Conservation (phyloP, 2,888 invertebrate species). For the Stenotaenia linearis region DNA sequence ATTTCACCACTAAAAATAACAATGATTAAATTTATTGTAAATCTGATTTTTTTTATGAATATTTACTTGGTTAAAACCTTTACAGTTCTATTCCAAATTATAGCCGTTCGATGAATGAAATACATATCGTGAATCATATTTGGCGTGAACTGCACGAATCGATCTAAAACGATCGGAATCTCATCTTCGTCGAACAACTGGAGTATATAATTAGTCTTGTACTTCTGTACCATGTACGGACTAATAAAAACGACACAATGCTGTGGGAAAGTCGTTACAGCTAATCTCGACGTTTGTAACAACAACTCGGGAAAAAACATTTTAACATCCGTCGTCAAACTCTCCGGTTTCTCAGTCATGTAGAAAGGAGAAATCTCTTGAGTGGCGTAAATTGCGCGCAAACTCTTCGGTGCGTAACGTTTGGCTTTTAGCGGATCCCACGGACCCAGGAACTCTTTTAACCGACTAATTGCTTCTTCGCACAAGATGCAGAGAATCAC, state of each 20-base stretch:
- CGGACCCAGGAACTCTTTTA: neutral
- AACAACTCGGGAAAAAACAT: neutral
- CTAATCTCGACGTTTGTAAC: neutral
- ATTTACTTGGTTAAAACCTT: neutral
- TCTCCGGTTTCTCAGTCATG: neutral
- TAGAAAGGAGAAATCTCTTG: neutral
- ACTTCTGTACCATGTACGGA: neutral
- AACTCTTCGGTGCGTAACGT: neutral
- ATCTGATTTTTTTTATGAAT: no score
- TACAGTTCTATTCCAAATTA: neutral
- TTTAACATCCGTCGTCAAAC: neutral
- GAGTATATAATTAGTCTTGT: neutral
- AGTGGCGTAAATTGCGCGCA: neutral
- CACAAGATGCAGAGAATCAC: neutral
- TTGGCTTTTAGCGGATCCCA: neutral
- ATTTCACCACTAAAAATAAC: neutral
- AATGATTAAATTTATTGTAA: no score
- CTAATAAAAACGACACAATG: neutral
- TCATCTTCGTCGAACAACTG: neutral
- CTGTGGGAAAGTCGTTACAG: neutral
- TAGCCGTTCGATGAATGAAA: neutral
- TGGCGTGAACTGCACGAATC: neutral
- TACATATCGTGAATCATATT: neutral
- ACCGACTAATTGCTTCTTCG: neutral
- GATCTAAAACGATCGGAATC: neutral